Evolutionary conservation across 2,797 vertebrate species (phyloP).

Genomic region (Danio tinwini): DNA sequence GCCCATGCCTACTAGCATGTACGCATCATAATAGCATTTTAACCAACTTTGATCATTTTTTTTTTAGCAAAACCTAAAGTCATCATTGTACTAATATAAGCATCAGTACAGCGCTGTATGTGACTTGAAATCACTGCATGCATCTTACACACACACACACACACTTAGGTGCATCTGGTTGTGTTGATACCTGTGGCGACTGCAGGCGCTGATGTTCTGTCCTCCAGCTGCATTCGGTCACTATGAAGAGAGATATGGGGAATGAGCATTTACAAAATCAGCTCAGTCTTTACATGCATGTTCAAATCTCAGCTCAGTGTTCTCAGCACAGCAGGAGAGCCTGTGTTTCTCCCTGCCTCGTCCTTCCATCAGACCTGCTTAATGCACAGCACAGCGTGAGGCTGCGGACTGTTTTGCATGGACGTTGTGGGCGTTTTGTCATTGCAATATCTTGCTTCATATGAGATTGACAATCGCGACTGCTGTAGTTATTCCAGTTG

Average conservation of each 20-base stretch:
- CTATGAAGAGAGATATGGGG: not conserved
- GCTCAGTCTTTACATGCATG: conserved; percentile 4
- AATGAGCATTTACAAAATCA: conserved; percentile 8
- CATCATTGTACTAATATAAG: no score
- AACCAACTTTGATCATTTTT: no score
- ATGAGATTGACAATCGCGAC: no score
- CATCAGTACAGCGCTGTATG: no score
- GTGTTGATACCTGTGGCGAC: not conserved
- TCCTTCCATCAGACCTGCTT: conserved; percentile 1
- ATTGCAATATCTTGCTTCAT: no score
- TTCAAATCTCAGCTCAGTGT: not conserved
- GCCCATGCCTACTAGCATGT: no score
- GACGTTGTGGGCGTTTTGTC: conserved; percentile 87
- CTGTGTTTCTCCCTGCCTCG: not conserved
- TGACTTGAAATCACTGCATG: not conserved
- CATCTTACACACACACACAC: no score
- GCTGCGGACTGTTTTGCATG: conserved; percentile 77
- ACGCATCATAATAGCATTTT: no score
- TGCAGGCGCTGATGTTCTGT: not conserved
- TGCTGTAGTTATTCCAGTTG: no score
- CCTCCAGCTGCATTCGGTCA: not conserved
- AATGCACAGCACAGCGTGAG: conserved; percentile 11
- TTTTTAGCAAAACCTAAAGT: no score
- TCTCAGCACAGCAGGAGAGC: conserved; percentile 3
- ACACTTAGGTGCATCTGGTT: not conserved